Base-by-base conservation (phyloP, 2,113 vertebrate genomes). In the Microtus pennsylvanicus region DNA sequence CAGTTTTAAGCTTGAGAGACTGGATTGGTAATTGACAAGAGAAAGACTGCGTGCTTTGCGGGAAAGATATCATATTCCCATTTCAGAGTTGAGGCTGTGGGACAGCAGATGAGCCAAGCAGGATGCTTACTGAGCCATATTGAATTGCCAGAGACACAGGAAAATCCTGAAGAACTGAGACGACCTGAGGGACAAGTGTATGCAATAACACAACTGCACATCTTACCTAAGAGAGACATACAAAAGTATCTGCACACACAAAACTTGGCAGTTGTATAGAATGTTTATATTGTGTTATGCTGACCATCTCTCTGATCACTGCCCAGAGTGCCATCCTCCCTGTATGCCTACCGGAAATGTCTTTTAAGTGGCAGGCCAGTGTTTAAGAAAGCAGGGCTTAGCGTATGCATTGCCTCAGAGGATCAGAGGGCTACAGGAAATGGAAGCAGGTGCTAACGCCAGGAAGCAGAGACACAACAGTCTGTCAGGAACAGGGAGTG, bases 1-100 rank as follows among this genome's bases (percentile, higher is more conserved):
- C 19, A 47, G 47, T 83, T 50, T 67, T 30, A 65, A 85, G 58
- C 61, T 58, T 85, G 72, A 90, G 52, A 90, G 85, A 50, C 7
- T 90, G 45, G 42, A 87, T 45, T 50, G 21, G 38, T 61, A 78
- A 78, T 1, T 61, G 55, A 67, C 7, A 35, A 19, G 78, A 47
- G 67, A 78, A 96, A 89, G 81, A 91, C 22, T 47, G 55, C 30
- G 24, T 69, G 42, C 74, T 76, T 76, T 88, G n/a, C n/a, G 35
- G 77, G 74, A 35, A 92, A 80, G 28, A 90, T 21, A 88, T 52
- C 3, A 5, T 86, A 69, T 52, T 10, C 10, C 16, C 26, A 70
- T 70, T 83, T 78, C 26, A 47, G 94, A 35, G 82, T 30, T 35
- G 65, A 92, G 72, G 58, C 11, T 80, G 75, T 38, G 19, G 35